phyloP scores from a whole-genome alignment of 2,888 invertebrate species.

The Aphodius granarius region DNA sequence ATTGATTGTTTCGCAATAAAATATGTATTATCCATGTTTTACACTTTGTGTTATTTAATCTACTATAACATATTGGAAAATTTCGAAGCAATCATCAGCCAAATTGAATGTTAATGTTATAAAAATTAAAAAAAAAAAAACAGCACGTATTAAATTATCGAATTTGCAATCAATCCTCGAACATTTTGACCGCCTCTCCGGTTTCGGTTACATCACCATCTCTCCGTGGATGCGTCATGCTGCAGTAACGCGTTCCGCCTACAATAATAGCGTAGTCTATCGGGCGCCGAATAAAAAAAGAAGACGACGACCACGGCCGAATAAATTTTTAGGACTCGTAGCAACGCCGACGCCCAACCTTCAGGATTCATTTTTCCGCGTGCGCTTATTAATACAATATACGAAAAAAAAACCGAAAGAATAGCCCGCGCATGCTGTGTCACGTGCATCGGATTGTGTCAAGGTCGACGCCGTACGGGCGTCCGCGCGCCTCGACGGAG shows the following conservation, averaged over 20 bases:
- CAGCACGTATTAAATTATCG: not conserved
- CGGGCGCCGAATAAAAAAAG: not conserved
- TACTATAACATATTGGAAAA: too few species aligned
- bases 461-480: slow-evolving; percentile 15
- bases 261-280: not conserved
- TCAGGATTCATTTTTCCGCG: not conserved
- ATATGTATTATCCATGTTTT: too few species aligned
- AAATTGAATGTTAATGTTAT: too few species aligned
- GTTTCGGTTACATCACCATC: not conserved
- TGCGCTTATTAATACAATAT: not conserved
- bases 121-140: too few species aligned
- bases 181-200: not conserved
- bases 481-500: not conserved
- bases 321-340: not conserved
- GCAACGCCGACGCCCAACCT: not conserved
- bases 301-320: not conserved
- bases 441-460: slow-evolving; percentile 18
- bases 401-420: not conserved
- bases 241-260: not conserved
- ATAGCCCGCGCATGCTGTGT: not conserved
- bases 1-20: too few species aligned
- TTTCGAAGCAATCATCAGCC: too few species aligned
- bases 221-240: not conserved
- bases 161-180: not conserved
- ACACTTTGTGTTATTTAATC: too few species aligned